Evolutionary conservation across 1,140 invertebrate species (phyloP).

Genomic region (Ylistrum balloti): DNA sequence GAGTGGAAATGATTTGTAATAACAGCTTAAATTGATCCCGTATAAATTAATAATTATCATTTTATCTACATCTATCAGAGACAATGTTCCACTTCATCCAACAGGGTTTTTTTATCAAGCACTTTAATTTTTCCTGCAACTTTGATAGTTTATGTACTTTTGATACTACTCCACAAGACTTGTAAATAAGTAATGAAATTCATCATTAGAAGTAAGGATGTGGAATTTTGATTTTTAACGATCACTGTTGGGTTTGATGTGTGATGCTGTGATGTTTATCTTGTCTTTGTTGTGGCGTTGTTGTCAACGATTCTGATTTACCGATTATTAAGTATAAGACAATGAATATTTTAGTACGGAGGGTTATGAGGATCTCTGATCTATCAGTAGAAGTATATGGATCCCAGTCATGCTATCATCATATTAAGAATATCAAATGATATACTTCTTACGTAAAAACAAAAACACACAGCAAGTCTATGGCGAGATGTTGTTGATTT

Average conservation of each 20-base stretch:
- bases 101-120: background rate
- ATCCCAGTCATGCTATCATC: background rate
- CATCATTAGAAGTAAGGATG: background rate
- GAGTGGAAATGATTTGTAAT: background rate
- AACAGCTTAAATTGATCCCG: background rate
- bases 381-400: background rate
- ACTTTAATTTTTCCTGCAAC: background rate
- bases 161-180: background rate
- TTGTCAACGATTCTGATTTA: background rate
- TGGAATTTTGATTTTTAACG: background rate
- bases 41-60: constrained; percentile 27
- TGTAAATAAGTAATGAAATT: background rate
- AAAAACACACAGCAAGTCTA: background rate
- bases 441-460: constrained; percentile 13
- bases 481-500: background rate
- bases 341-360: constrained; percentile 16
- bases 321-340: constrained; percentile 5
- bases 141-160: background rate
- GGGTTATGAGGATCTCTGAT: background rate
- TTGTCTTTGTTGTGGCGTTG: background rate
- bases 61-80: background rate
- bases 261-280: background rate
- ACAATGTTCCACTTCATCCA: background rate
- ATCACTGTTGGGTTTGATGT: background rate
- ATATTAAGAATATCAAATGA: constrained; percentile 36